Evolutionary conservation across 2,797 vertebrate genomes (phyloP), one percentile per base, ranked within the genome.

Genomic region (Catamblyrhynchus diadema): DNA sequence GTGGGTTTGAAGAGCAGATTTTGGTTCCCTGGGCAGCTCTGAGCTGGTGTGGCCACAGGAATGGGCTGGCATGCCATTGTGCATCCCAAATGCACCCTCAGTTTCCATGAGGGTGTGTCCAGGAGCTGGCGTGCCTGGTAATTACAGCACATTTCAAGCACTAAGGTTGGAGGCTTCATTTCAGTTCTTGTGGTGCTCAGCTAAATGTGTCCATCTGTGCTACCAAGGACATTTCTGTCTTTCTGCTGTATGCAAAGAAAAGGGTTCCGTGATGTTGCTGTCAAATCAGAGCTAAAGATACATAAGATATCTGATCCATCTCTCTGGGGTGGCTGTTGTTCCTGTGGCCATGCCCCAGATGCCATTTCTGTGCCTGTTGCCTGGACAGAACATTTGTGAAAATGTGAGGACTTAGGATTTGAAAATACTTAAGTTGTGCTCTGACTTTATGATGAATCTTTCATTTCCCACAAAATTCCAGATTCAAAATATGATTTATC

Each of bases 21-120:
- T 78, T 3, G 3, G 32, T 44, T 78, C 48, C 44, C 33, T 64
- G 60, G 27, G 21, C 41, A 56, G 41, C 64, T 69, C 19, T 1
- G 5, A 61, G 72, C 54, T 51, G 41, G 12, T 35, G 71, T n/a
- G 48, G 60, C 75, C 6, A 1, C 86, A 72, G 72, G 67, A 50
- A 24, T 1, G 15, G 54, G 6, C 44, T 47, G 13, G 39, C 0
- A 1, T 59, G 65, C 39, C 2, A 1, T 4, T 1, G 7, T 10
- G 30, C 42, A 16, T 45, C 74, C 61, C 65, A 22, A 6, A 28
- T 6, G 25, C 42, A 14, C 48, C 47, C 62, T 50, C 60, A 24
- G 53, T 8, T 5, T 21, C 22, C n/a, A 18, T 83, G 3, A 1
- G 65, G 64, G 51, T 0, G 0, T 42, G 66, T 14, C 37, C 0